Conservation (phyloP, 2,888 invertebrate species). For the Sinentomon sp. region DNA sequence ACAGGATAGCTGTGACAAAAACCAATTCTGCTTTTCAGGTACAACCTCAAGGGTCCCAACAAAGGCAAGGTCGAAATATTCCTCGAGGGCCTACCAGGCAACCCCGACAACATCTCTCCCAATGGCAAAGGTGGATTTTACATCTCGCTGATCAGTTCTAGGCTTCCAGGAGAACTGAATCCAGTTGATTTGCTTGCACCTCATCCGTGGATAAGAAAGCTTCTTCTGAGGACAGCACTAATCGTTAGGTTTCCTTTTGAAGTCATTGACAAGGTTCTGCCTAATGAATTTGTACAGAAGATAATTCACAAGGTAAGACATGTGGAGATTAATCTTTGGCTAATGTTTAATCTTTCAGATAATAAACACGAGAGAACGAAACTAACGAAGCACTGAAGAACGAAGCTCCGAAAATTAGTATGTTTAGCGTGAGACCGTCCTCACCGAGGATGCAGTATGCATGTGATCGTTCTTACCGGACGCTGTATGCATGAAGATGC, state of each 20-base stretch:
- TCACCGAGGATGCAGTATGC: no score
- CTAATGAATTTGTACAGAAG: slow-evolving; percentile 33
- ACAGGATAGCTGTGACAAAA: no score
- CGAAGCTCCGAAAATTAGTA: no score
- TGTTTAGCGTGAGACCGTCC: no score
- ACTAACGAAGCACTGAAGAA: no score
- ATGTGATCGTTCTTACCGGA: no score
- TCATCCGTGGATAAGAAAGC: slow-evolving; percentile 35
- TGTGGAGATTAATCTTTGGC: no score
- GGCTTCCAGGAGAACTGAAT: slow-evolving; percentile 18
- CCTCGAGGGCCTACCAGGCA: slow-evolving; percentile 46
- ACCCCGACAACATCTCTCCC: slow-evolving; percentile 33
- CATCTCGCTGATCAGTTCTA: slow-evolving; percentile 28
- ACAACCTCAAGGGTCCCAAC: slow-evolving; percentile 50
- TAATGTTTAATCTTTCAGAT: no score
- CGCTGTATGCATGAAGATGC: no score
- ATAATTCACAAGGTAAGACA: slow-evolving; percentile 31
- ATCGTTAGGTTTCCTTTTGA: slow-evolving; percentile 34
- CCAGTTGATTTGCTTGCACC: slow-evolving; percentile 16
- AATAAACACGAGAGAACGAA: no score
- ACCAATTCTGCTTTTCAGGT: no score
- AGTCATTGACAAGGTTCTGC: slow-evolving; percentile 31
- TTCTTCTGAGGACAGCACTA: slow-evolving; percentile 30
- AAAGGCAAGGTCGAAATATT: slow-evolving; percentile 53
- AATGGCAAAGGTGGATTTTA: slow-evolving; percentile 36